Conservation (phyloP, 2,797 vertebrate genomes). For the Eospalax fontanierii region DNA sequence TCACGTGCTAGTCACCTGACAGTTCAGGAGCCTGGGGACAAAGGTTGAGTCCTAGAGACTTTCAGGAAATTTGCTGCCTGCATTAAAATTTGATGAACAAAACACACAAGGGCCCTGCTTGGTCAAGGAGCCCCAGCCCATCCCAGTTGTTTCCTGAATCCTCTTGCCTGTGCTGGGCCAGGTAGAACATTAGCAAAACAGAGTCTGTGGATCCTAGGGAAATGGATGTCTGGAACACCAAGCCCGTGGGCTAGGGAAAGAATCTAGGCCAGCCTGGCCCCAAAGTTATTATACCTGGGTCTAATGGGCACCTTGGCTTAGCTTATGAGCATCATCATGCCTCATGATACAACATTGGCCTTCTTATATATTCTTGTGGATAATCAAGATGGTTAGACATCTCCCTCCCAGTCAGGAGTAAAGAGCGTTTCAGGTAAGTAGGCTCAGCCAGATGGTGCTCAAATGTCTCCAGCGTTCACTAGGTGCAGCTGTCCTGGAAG, state of each 20-base stretch:
- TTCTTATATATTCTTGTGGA: not conserved
- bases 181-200: not conserved
- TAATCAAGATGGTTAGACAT: not conserved
- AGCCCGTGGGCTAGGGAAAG: not conserved
- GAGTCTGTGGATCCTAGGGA: not conserved
- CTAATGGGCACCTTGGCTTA: not conserved
- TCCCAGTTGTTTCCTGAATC: not conserved
- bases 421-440: not conserved
- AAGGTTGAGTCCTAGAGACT: slow-evolving; percentile 57
- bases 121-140: not conserved
- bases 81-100: slow-evolving; percentile 49
- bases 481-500: not conserved
- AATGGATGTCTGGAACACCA: not conserved
- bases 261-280: not conserved
- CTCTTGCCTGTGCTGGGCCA: not conserved
- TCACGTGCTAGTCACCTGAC: not conserved
- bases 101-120: not conserved
- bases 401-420: not conserved
- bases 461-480: not conserved
- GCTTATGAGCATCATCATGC: not conserved
- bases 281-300: not conserved
- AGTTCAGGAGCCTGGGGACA: not conserved
- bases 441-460: too few relatives aligned
- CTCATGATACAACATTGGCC: not conserved
- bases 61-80: slow-evolving; percentile 71